These are phyloP conservation scores for Copidosoma floridanum DNA, from an alignment of 1,140 invertebrate species.

Conservation along the genomic window DNA sequence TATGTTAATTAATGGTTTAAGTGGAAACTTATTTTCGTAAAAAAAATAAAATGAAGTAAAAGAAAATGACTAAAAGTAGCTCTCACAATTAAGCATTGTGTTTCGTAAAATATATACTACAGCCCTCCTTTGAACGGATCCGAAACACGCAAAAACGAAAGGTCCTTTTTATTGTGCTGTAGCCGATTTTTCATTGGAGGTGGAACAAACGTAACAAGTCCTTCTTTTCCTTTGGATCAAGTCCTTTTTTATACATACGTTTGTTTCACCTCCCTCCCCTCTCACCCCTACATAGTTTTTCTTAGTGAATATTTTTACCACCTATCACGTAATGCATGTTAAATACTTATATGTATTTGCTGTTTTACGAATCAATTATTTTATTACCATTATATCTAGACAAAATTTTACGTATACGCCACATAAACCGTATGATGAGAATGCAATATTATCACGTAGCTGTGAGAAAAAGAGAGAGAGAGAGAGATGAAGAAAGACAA, in stretches of 20 bases:
- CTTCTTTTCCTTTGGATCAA: no score
- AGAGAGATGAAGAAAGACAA: constrained; percentile 23
- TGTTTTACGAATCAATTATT: constrained; percentile 49
- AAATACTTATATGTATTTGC: constrained; percentile 52
- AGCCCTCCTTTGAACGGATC: constrained; percentile 3
- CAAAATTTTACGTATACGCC: constrained; percentile 40
- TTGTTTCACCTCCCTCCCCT: constrained; percentile 28
- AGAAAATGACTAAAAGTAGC: constrained; percentile 4
- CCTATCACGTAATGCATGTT: constrained; percentile 52
- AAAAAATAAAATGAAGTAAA: constrained; percentile 1
- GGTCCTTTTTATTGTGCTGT: constrained; percentile 3
- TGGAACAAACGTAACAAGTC: constrained; percentile 23
- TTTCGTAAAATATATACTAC: constrained; percentile 8
- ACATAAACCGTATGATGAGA: constrained; percentile 35
- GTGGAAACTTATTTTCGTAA: no score
- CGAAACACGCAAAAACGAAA: not conserved
- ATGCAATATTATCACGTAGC: constrained; percentile 36
- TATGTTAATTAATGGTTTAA: no score
- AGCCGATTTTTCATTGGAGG: constrained; percentile 8
- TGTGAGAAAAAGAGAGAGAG: constrained; percentile 22
- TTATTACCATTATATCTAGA: constrained; percentile 39
- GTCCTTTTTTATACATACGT: not conserved
- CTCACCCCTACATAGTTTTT: no score
- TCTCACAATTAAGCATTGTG: constrained; percentile 2
- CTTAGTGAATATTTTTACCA: constrained; percentile 45